Evolutionary conservation across 30 jellyfish, hydroid and myxozoan genomes (phyloP).

Genomic region (Pelagia noctiluca): DNA sequence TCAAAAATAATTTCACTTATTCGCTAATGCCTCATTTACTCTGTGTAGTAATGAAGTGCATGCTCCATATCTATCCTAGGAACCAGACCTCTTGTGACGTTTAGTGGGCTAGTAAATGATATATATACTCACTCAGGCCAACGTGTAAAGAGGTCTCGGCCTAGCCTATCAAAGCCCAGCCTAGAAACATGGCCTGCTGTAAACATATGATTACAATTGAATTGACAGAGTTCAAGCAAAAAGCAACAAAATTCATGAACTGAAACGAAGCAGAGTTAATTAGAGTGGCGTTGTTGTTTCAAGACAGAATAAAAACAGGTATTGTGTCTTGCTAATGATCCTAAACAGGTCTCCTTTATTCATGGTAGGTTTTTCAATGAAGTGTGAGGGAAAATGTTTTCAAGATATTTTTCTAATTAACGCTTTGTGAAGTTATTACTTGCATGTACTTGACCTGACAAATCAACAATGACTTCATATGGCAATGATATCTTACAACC

Average conservation of each 20-base stretch:
- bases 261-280: not conserved
- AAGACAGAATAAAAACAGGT: not conserved
- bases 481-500: not conserved
- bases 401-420: conserved; percentile 38
- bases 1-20: too few relatives aligned
- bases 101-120: too few relatives aligned
- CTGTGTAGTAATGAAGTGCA: too few relatives aligned
- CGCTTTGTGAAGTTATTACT: conserved; percentile 44
- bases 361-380: conserved; percentile 37
- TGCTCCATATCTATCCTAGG: too few relatives aligned
- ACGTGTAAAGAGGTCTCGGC: too few relatives aligned
- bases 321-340: not conserved
- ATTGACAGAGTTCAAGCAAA: too few relatives aligned
- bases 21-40: too few relatives aligned
- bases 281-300: conserved; percentile 9
- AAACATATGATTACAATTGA: too few relatives aligned
- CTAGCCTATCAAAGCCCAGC: too few relatives aligned
- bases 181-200: too few relatives aligned
- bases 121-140: too few relatives aligned
- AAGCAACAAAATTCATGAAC: not conserved
- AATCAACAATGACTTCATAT: conserved; percentile 36
- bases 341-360: conserved; percentile 31
- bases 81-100: too few relatives aligned
- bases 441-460: conserved; percentile 45
- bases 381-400: conserved; percentile 15